Evolutionary conservation across 1,140 invertebrate species (phyloP), one percentile per base, ranked within the genome.

Genomic region (Scylla paramamosain): DNA sequence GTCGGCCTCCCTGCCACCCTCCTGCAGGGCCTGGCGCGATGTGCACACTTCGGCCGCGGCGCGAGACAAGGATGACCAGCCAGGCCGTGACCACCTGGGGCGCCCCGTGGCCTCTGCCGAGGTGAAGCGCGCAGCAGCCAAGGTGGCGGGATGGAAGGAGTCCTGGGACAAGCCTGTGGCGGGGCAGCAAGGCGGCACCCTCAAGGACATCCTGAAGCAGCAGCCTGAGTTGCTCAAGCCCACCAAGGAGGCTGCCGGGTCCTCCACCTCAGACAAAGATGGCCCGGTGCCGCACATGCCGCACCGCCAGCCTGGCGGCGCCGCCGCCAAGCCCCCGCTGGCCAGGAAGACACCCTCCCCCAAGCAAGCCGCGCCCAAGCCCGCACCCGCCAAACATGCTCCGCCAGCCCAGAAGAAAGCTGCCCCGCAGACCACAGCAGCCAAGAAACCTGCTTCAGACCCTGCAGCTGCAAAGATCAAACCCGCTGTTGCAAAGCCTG

Each of bases 91-190:
- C 7, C 0, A 84, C 4, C 45, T 39, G 25, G 91, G 91, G 28
- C 77, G 90, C 32, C 67, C 20, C 25, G 25, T 92, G 32, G 45
- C 90, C 2, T 77, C 94, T 8, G 89, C 90, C 0, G 94, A 95
- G 77, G 94, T 95, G 16, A 52, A 95, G 48, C 83, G 67, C 12
- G 94, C 94, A 0, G 94, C 94, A 0, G 94, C 94, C 7, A 95
- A 95, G 46, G 94, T 95, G 25, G 94, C 94, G n/a, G 94, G 94
- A 4, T 95, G 94, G 94, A 95, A 95, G 89, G 94, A 91, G 4
- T 29, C 94, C 4, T 95, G 94, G 94, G 94, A 95, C 45, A 39
- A 29, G 8, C 45, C 82, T 0, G 28, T 25, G 39, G 46, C 28
- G 3, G 59, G 25, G 31, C 31, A 32, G 28, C n/a, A 48, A n/a